Evolutionary conservation across 2,888 invertebrate species (phyloP).

Genomic region (Pyralis farinalis): DNA sequence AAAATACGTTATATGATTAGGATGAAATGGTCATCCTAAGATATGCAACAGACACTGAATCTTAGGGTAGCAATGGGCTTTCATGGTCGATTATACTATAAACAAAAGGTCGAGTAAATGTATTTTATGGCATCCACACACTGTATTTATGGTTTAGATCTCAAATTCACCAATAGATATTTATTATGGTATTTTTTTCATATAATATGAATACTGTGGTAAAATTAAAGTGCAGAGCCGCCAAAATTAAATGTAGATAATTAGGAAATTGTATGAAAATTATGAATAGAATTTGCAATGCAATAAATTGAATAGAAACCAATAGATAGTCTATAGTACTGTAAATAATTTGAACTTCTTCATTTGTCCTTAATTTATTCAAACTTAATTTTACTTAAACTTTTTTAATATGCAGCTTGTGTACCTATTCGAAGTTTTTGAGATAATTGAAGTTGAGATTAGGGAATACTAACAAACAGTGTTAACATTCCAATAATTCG

Average conservation of each 20-base stretch:
- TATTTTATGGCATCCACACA: too few species aligned
- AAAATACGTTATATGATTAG: too few species aligned
- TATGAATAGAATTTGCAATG: conserved; percentile 34
- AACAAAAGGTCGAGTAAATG: too few species aligned
- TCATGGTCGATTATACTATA: too few species aligned
- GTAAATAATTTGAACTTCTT: conserved; percentile 10
- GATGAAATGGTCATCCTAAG: too few species aligned
- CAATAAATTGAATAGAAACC: conserved; percentile 36
- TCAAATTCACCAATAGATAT: background rate
- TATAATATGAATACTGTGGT: too few species aligned
- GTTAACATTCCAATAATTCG: conserved; percentile 9
- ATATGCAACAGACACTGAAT: too few species aligned
- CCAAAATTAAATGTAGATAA: conserved; percentile 30
- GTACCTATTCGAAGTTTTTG: too few species aligned
- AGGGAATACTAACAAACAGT: conserved; percentile 1
- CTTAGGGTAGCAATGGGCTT: too few species aligned
- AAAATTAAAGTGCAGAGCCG: conserved; percentile 14
- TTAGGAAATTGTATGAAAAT: conserved; percentile 29
- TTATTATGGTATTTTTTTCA: background rate
- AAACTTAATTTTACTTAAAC: too few species aligned
- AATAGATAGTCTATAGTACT: conserved; percentile 26
- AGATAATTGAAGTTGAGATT: background rate
- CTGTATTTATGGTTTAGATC: background rate
- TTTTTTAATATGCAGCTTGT: too few species aligned
- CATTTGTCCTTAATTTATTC: background rate